Percentiles rank a stretch among this genome's conserved stretches.
Conservation (phyloP, 2,888 invertebrate species). For the Sminthurides aquaticus region DNA sequence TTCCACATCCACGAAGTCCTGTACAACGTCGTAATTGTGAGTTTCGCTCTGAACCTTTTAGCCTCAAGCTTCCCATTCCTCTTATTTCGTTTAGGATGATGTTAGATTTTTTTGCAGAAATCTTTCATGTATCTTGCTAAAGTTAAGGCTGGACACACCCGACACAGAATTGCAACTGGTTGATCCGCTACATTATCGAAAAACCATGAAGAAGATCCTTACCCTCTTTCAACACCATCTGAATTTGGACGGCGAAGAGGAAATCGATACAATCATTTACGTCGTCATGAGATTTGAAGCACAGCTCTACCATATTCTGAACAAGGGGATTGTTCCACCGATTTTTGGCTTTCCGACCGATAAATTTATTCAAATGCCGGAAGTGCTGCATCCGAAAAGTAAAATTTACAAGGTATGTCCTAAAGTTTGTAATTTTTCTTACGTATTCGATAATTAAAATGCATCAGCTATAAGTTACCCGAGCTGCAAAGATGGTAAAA, state of each 20-base stretch:
- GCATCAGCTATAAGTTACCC: too few relatives aligned
- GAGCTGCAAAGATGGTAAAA: too few relatives aligned
- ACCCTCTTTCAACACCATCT: conserved; percentile 14
- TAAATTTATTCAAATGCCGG: conserved; percentile 10
- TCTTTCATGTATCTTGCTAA: background rate
- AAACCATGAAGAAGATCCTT: conserved; percentile 19
- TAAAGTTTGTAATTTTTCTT: too few relatives aligned
- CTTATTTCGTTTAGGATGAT: background rate
- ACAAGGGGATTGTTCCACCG: conserved; percentile 4
- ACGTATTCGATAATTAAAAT: too few relatives aligned
- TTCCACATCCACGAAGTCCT: conserved; percentile 22
- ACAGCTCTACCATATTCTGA: conserved; percentile 18
- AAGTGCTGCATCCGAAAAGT: conserved; percentile 19
- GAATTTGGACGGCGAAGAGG: conserved; percentile 19
- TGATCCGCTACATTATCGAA: conserved; percentile 12
- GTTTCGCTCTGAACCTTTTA: background rate
- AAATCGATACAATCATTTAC: conserved; percentile 30
- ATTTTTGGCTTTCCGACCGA: conserved; percentile 29
- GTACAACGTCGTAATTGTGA: conserved; percentile 26
- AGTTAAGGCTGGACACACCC: background rate
- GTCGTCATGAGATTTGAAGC: conserved; percentile 32
- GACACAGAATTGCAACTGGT: conserved; percentile 5
- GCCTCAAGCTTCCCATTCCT: too few relatives aligned
- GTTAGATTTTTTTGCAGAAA: background rate
- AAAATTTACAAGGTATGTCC: background rate